Evolutionary conservation across 2,888 invertebrate genomes (phyloP), one percentile per base, ranked within the genome.

Genomic region (Eupithecia subfuscata): DNA sequence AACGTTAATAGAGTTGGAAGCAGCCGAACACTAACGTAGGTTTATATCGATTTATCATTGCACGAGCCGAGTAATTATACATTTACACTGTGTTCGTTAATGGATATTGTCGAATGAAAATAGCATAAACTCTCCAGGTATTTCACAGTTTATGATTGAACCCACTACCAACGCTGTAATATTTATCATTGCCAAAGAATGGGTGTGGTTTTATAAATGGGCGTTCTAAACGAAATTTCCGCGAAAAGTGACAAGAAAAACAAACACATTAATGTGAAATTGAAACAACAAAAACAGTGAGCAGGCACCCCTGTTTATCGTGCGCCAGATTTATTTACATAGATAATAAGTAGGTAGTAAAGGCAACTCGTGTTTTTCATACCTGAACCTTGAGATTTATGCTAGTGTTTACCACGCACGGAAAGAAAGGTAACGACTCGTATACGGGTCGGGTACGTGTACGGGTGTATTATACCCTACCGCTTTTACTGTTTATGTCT

Each of bases 1-100:
- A 72, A 75, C 69, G 70, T 14, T 68, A 73, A 74, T 69, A 69
- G 8, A 67, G 65, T 40, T 68, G 22, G 60, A 69, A 60, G 60
- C 34, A 69, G 25, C 25, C 18, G 16, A 65, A 68, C 43, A n/a
- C 40, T 25, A 43, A 40, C 3, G 22, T 67, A 40, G 14, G 65
- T 65, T 60, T 14, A 22, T 60, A 60, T 60, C n/a, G 52, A 56
- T 56, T 56, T 56, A 56, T 56, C 6, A 56, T 56, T 22, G 52
- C 52, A 56, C 52, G 45, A 34, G 30, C 11, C 69, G 72, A 69
- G 69, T 16, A 65, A 65, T 75, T 72, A 30, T 14, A 60, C 22
- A 25, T 60, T 4, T 43, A 63, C 34, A n/a, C 9, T 60, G 22
- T 73, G 43, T 56, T 16, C 2, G 52, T 30, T 73, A n/a, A 60